These are phyloP conservation scores for Hemibagrus wyckioides DNA, from an alignment of 2,113 vertebrate genomes.

Conservation along the genomic window DNA sequence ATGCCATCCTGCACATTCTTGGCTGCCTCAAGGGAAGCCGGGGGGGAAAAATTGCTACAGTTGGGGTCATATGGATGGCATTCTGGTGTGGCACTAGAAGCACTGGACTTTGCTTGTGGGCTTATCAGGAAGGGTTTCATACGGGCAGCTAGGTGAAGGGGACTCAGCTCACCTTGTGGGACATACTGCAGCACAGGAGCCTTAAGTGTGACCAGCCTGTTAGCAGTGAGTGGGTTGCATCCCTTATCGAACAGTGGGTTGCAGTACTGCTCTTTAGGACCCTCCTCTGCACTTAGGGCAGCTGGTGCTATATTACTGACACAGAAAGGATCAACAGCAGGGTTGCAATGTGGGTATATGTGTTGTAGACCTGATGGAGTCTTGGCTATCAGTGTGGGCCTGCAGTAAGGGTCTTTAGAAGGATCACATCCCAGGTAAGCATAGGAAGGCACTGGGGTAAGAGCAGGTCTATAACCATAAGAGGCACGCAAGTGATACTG, in stretches of 20 bases:
- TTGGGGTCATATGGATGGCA: conserved; percentile 76
- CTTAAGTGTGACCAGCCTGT: conserved; percentile 66
- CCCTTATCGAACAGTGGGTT: conserved; percentile 74
- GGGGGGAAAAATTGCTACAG: conserved; percentile 64
- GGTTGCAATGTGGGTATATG: conserved; percentile 70
- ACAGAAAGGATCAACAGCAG: conserved; percentile 71
- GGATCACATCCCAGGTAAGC: conserved; percentile 72
- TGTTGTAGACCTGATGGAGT: conserved; percentile 69
- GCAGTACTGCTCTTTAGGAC: conserved; percentile 67
- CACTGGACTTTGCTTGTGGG: conserved; percentile 46
- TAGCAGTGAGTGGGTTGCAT: conserved; percentile 74
- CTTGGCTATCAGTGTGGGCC: conserved; percentile 64
- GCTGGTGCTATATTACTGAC: conserved; percentile 48
- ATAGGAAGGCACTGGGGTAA: conserved; percentile 67
- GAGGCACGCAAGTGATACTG: conserved; percentile 78
- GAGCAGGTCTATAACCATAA: conserved; percentile 71
- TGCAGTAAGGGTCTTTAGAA: conserved; percentile 71
- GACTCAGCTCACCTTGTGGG: conserved; percentile 42
- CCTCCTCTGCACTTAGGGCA: conserved; percentile 44
- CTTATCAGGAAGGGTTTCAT: conserved; percentile 45
- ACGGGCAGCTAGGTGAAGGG: conserved; percentile 54
- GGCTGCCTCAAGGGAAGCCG: neutral
- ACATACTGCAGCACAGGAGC: conserved; percentile 69
- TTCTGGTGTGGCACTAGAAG: conserved; percentile 55
- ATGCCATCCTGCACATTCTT: conserved; percentile 58